phyloP scores from a whole-genome alignment of 2,888 invertebrate species.

The Conus canariensis region DNA sequence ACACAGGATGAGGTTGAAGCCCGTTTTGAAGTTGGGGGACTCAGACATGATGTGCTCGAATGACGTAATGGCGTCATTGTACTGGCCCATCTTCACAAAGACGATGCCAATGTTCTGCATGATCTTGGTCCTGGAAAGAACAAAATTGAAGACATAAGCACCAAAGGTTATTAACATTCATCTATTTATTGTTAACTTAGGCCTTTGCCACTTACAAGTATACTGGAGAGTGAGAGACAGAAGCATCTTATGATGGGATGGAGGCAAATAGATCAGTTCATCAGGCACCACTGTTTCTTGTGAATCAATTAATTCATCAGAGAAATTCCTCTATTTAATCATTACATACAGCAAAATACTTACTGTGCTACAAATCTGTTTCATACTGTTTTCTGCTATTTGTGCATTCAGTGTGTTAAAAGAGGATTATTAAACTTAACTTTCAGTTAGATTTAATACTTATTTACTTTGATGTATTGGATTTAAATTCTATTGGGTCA shows the following conservation, averaged over 20 bases:
- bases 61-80: constrained; percentile 96
- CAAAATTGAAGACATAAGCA: neutral
- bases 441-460: neutral
- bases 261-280: too few species aligned
- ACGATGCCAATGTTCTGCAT: constrained; percentile 98
- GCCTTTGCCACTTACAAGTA: too few species aligned
- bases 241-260: too few species aligned
- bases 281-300: too few species aligned
- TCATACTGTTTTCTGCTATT: neutral
- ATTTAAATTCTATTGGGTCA: too few species aligned
- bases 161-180: too few species aligned
- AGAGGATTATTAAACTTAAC: neutral
- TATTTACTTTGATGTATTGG: too few species aligned
- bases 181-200: too few species aligned
- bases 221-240: too few species aligned
- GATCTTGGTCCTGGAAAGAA: constrained; percentile 88
- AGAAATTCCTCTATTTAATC: neutral
- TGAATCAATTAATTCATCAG: neutral
- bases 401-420: neutral
- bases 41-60: constrained; percentile 99
- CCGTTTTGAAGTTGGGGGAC: constrained; percentile 92
- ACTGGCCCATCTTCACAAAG: constrained; percentile 96
- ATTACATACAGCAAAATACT: neutral
- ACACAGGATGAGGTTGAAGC: constrained; percentile 89
- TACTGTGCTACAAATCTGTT: neutral